phyloP scores from a whole-genome alignment of 2,113 vertebrate species.

The Lepus timidus region DNA sequence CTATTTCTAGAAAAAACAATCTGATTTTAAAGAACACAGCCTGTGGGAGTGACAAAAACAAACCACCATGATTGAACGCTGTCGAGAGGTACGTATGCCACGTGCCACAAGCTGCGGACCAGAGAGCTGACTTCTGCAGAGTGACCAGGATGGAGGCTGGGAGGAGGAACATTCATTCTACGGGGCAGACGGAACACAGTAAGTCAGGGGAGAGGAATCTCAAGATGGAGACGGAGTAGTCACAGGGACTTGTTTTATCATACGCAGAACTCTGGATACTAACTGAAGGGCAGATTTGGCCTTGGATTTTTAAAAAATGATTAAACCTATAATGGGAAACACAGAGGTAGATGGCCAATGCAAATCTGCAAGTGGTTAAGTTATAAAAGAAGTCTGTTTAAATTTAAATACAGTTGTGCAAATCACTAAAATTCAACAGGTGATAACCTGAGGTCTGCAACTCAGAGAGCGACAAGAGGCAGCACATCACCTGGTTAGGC shows the following conservation, averaged over 20 bases:
- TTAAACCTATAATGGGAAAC: not conserved
- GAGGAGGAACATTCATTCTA: not conserved
- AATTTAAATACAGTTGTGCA: not conserved
- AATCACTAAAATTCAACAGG: constrained; percentile 1
- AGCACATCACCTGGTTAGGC: not conserved
- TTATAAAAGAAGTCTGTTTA: not conserved
- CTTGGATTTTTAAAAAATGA: not conserved
- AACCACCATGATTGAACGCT: not conserved
- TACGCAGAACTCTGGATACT: not conserved
- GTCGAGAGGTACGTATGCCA: not conserved
- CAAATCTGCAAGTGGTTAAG: not conserved
- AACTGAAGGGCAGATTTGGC: not conserved
- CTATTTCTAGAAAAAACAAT: not conserved
- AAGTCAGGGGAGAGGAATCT: not conserved
- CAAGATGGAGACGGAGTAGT: not conserved
- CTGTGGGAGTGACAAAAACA: not conserved
- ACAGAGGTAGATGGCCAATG: not conserved
- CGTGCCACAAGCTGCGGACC: not conserved
- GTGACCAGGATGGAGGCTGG: not conserved
- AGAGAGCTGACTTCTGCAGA: not conserved
- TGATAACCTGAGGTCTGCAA: not conserved
- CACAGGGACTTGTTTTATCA: not conserved
- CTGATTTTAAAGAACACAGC: not conserved
- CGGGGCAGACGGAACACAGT: not conserved
- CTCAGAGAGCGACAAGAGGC: not conserved